phyloP scores from a whole-genome alignment of 2,113 vertebrate genomes.

The Muntiacus reevesi region DNA sequence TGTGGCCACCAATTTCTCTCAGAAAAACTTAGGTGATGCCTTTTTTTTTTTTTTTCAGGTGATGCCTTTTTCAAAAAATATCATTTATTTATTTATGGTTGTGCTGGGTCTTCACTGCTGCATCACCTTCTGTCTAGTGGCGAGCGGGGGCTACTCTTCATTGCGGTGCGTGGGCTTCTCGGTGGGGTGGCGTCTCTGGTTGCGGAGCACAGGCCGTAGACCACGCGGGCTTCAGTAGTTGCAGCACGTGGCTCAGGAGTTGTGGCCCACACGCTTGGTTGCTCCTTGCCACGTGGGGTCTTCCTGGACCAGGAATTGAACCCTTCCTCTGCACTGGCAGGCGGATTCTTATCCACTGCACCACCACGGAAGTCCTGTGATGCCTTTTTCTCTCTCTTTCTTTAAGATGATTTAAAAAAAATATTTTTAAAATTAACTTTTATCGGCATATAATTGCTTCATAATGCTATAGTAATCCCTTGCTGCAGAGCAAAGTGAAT shows the following conservation, averaged over 20 bases:
- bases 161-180: not conserved
- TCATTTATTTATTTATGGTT: not conserved
- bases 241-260: not conserved
- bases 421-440: not conserved
- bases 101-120: not conserved
- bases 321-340: not conserved
- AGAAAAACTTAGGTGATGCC: not conserved
- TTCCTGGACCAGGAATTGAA: not conserved
- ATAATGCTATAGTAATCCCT: not conserved
- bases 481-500: not conserved
- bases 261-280: not conserved
- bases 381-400: not conserved
- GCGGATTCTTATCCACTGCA: not conserved
- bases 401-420: not conserved
- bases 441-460: not conserved
- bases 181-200: not conserved
- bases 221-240: rapidly evolving
- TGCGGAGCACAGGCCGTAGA: not conserved
- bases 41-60: not conserved
- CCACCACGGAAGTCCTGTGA: not conserved
- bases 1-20: not conserved
- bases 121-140: not conserved
- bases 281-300: not conserved
- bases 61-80: not conserved
- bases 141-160: not conserved